A percentile compares a stretch with the other conserved stretches of the same genome.
Conservation (phyloP, 2,888 invertebrate genomes). For the Laothoe populi region DNA sequence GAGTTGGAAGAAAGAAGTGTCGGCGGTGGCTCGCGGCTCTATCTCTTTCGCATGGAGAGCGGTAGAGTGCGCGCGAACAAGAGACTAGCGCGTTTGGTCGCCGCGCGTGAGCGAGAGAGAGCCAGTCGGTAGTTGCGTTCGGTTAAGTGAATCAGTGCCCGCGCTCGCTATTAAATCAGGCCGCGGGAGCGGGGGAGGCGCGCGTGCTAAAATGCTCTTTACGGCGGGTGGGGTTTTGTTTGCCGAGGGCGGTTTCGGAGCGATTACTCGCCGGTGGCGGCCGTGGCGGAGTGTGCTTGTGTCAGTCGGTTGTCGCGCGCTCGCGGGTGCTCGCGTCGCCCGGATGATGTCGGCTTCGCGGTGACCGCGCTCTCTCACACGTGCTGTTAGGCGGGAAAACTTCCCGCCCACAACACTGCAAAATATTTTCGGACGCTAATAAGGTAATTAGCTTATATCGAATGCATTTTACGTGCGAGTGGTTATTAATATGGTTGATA, state of each 20-base stretch:
- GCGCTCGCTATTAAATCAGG: constrained; percentile 79
- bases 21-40: constrained; percentile 58
- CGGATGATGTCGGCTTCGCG: constrained; percentile 68
- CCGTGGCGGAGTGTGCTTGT: constrained; percentile 40
- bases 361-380: constrained; percentile 73
- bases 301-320: constrained; percentile 61
- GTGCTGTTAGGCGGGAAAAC: constrained; percentile 78
- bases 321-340: constrained; percentile 62
- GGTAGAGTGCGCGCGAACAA: constrained; percentile 46
- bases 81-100: constrained; percentile 48
- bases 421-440: constrained; percentile 85
- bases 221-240: constrained; percentile 83
- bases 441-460: constrained; percentile 64
- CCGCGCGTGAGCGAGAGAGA: constrained; percentile 69
- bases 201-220: constrained; percentile 82
- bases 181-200: constrained; percentile 75
- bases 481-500: not conserved
- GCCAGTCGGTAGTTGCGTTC: constrained; percentile 77
- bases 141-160: constrained; percentile 85
- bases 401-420: constrained; percentile 79
- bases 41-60: constrained; percentile 65
- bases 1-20: constrained; percentile 81
- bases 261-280: constrained; percentile 64
- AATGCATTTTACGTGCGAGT: constrained; percentile 7
- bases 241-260: constrained; percentile 80